These are phyloP conservation scores for Aviceda subcristata DNA, from an alignment of 2,113 vertebrate species.

Conservation along the genomic window DNA sequence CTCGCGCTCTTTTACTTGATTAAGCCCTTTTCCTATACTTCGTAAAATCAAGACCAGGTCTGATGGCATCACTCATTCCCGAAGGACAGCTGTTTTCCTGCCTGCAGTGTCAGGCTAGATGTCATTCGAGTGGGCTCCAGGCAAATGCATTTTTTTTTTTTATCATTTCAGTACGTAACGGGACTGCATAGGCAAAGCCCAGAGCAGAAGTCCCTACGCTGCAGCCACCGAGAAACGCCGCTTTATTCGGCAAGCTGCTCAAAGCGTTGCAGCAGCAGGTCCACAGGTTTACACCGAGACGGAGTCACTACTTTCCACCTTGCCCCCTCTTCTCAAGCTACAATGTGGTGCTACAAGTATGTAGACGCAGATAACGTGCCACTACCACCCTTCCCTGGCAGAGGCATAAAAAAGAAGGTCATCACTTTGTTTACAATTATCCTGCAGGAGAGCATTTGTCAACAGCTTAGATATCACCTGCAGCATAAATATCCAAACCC, in stretches of 20 bases:
- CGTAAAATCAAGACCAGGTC: background rate
- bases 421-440: background rate
- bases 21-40: background rate
- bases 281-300: background rate
- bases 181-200: background rate
- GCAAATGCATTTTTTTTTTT: background rate
- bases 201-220: accelerated
- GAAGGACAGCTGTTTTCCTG: background rate
- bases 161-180: background rate
- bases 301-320: background rate
- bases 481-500: conserved; percentile 48
- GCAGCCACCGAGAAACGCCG: accelerated
- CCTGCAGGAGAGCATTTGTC: conserved; percentile 23
- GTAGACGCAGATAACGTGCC: background rate
- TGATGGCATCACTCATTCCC: background rate
- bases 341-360: background rate
- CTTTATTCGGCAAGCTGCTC: background rate
- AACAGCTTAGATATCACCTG: conserved; percentile 40
- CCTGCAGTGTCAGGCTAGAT: background rate
- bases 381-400: background rate
- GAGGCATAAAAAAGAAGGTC: background rate
- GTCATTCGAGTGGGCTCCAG: background rate
- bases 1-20: too few species aligned
- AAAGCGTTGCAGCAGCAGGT: background rate
- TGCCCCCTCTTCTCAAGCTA: background rate